Evolutionary conservation across 2,888 invertebrate genomes (phyloP).

Genomic region (Acronicta aceris): DNA sequence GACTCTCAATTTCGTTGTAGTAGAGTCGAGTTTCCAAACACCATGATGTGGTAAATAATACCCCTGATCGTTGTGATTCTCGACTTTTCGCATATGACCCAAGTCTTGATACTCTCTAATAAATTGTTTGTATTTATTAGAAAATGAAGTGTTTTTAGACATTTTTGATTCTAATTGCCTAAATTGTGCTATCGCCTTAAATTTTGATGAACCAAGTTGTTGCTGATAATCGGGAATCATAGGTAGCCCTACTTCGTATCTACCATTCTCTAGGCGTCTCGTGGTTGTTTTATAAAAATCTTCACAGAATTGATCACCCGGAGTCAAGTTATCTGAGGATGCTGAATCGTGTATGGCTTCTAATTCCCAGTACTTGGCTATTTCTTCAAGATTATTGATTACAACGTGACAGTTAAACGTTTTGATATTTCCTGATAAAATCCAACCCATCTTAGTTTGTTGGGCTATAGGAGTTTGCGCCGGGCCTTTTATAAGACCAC

Average conservation of each 20-base stretch:
- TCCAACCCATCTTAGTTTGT: conserved; percentile 10
- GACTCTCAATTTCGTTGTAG: background rate
- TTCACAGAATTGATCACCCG: conserved; percentile 7
- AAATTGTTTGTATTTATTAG: conserved; percentile 4
- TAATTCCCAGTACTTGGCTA: conserved; percentile 6
- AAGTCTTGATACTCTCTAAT: background rate
- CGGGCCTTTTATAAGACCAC: conserved; percentile 11
- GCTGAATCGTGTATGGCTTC: conserved; percentile 2
- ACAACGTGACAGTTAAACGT: conserved; percentile 8
- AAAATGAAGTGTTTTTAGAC: background rate
- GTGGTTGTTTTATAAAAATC: conserved; percentile 3
- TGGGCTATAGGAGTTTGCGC: conserved; percentile 11
- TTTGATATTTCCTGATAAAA: conserved; percentile 7
- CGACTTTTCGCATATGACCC: background rate
- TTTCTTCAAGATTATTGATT: background rate
- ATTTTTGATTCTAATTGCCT: conserved; percentile 5
- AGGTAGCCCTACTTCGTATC: conserved; percentile 5
- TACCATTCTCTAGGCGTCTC: background rate
- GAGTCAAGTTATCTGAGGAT: background rate
- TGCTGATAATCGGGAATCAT: conserved; percentile 4
- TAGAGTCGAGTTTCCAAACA: background rate
- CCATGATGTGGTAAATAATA: background rate
- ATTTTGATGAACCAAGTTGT: conserved; percentile 5
- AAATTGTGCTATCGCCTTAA: conserved; percentile 3
- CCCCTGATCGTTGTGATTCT: background rate